phyloP scores from a whole-genome alignment of 2,797 vertebrate genomes.

The Enoplosus armatus region DNA sequence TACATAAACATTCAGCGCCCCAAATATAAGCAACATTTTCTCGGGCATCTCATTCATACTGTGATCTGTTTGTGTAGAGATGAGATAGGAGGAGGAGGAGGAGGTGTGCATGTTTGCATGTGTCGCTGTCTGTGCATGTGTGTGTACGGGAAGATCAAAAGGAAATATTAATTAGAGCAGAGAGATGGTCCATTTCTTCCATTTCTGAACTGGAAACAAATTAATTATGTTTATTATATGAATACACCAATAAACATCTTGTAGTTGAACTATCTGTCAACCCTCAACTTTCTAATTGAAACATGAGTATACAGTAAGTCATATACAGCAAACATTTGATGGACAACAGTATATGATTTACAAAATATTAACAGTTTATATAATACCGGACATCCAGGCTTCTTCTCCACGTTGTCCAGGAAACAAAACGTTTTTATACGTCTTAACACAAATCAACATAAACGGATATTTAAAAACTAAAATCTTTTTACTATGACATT shows the following conservation, averaged over 20 bases:
- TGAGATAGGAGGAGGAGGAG: conserved; percentile 14
- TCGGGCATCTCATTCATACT: conserved; percentile 42
- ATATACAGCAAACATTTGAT: neutral
- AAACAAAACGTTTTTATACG: neutral
- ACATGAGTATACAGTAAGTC: neutral
- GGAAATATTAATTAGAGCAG: conserved; percentile 53
- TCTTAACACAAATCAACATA: neutral
- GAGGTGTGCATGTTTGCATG: conserved; percentile 31
- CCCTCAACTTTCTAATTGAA: neutral
- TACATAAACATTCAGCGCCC: conserved; percentile 54
- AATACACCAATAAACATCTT: conserved; percentile 16
- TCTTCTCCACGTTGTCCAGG: neutral
- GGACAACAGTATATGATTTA: neutral
- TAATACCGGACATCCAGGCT: neutral
- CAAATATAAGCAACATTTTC: conserved; percentile 34
- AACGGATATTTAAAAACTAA: neutral
- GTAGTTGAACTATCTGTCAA: conserved; percentile 8
- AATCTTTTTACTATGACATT: neutral
- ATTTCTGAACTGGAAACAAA: conserved; percentile 18
- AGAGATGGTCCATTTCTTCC: conserved; percentile 30
- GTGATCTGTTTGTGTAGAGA: conserved; percentile 25
- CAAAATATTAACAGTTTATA: neutral
- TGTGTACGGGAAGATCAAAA: conserved; percentile 37
- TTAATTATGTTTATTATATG: conserved; percentile 14
- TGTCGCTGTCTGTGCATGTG: conserved; percentile 17